Evolutionary conservation across 1,140 invertebrate species (phyloP), one percentile per base, ranked within the genome.

Genomic region (Papilio xuthus): DNA sequence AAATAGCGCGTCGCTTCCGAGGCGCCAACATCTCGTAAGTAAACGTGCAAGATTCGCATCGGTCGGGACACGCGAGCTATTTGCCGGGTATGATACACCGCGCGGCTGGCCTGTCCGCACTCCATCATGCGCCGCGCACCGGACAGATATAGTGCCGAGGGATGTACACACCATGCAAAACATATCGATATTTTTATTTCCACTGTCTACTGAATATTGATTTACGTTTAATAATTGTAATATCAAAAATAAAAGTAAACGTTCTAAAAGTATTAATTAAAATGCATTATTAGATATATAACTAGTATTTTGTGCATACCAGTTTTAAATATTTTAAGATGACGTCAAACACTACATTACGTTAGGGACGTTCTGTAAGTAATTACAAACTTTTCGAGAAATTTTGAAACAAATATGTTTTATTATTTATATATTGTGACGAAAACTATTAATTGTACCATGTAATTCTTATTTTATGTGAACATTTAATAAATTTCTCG

Each of bases 41-140:
- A 42, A 47, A 72, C 70, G 70, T 72, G 37, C 37, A 42, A 72
- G 70, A 63, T 70, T 79, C 79, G 47, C 81, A 80, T 74, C 78
- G 76, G 78, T 32, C 80, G 72, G 60, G 80, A 83, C 84, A 85
- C 79, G 84, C 84, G 79, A 82, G 37, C 83, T 74, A 83, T 82
- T 83, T 80, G 82, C 82, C 69, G 74, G 69, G 37, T 74, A 79
- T 84, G 81, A 82, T 81, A 50, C 81, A 84, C 81, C 83, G 79
- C 72, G 76, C 71, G 79, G 82, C 79, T 73, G 77, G 79, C 78
- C 80, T 82, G 82, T 85, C 80, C 79, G 84, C 87, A 86, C 82
- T 88, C 84, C 84, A 86, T 90, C 89, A 90, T 85, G 74, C 78
- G 70, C 78, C 77, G 81, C 79, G 77, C 82, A 78, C 81, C 76